phyloP scores from a whole-genome alignment of 2,888 invertebrate genomes.

The Drosophila parthenogenetica region DNA sequence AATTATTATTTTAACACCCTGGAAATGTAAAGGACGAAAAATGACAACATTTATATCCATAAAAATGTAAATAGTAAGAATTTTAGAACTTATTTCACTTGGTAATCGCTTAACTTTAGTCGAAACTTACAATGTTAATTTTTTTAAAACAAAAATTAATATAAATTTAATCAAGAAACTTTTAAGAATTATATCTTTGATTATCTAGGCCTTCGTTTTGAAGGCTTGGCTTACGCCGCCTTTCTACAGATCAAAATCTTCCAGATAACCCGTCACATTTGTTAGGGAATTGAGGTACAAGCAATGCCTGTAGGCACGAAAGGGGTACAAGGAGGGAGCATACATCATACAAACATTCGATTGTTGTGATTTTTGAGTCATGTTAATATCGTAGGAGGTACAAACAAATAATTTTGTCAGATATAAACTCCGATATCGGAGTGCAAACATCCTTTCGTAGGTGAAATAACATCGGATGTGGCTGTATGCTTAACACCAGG shows the following conservation, averaged over 20 bases:
- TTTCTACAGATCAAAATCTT: too few species aligned
- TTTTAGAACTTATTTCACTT: too few species aligned
- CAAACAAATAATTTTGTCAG: constrained; percentile 29
- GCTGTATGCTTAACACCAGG: constrained; percentile 59
- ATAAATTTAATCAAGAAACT: too few species aligned
- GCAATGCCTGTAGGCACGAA: neutral
- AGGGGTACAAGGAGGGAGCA: neutral
- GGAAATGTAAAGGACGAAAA: neutral
- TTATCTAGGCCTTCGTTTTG: too few species aligned
- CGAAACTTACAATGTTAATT: too few species aligned
- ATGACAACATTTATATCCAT: too few species aligned
- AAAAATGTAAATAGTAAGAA: too few species aligned
- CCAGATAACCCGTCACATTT: neutral
- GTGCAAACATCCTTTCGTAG: constrained; percentile 58
- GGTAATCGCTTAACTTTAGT: too few species aligned
- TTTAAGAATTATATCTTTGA: too few species aligned
- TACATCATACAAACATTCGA: neutral
- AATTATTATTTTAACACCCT: constrained; percentile 2
- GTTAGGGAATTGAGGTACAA: neutral
- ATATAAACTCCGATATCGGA: constrained; percentile 45
- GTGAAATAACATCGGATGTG: constrained; percentile 64
- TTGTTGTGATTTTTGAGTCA: constrained; percentile 25
- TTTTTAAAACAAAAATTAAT: too few species aligned
- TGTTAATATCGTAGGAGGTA: constrained; percentile 19
- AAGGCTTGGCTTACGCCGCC: too few species aligned